Evolutionary conservation across 2,113 vertebrate genomes (phyloP).

Genomic region (Malurus melanocephalus): DNA sequence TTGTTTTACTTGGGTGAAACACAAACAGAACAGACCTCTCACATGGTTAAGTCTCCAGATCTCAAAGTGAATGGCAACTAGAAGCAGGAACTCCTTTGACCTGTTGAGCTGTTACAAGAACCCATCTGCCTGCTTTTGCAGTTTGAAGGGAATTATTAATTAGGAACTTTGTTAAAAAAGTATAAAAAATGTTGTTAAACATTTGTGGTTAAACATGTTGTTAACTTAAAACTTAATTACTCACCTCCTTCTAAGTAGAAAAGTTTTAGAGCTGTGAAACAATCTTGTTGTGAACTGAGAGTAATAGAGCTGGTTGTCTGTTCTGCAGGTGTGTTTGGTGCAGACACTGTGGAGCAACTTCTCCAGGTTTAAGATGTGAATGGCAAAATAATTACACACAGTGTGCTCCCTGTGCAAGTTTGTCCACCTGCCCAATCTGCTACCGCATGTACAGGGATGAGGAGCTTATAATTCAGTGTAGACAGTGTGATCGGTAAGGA

Average conservation of each 20-base stretch:
- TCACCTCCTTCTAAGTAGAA: neutral
- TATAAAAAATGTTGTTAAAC: neutral
- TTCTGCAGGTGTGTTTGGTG: conserved; percentile 93
- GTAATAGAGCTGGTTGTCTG: neutral
- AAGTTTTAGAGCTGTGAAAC: neutral
- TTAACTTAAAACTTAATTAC: neutral
- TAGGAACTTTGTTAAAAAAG: neutral
- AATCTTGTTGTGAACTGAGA: neutral
- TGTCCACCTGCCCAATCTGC: conserved; percentile 86
- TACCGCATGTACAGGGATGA: conserved; percentile 81
- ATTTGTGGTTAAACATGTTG: neutral
- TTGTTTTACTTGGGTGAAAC: neutral
- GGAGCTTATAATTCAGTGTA: conserved; percentile 91
- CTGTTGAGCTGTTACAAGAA: neutral
- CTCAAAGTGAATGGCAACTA: neutral
- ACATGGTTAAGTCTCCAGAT: neutral
- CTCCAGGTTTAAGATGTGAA: conserved; percentile 87
- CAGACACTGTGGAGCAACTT: conserved; percentile 88
- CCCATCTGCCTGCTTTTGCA: neutral
- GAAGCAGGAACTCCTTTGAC: neutral
- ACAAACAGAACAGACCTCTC: neutral
- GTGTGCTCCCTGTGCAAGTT: conserved; percentile 90
- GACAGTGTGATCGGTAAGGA: conserved; percentile 90
- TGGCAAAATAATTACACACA: conserved; percentile 97
- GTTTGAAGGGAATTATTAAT: neutral